These are phyloP conservation scores for Didymodactylos carnosus DNA, from an alignment of 2,888 invertebrate genomes.

Conservation along the genomic window DNA sequence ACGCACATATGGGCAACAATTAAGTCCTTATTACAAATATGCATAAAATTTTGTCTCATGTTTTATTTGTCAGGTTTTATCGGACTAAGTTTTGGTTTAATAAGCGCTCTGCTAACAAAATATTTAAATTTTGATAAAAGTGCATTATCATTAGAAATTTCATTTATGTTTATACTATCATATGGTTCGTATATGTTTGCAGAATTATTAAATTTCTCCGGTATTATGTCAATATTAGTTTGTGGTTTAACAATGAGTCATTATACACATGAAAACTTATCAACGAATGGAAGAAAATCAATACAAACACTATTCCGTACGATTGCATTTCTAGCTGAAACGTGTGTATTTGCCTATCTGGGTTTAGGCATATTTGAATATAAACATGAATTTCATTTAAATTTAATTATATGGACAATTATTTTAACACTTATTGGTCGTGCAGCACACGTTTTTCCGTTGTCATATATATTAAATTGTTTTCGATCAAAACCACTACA, in stretches of 20 bases:
- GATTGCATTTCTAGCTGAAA: conserved; percentile 68
- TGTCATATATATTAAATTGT: conserved; percentile 74
- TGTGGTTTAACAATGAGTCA: conserved; percentile 99
- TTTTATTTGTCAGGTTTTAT: conserved; percentile 95
- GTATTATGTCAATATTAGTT: conserved; percentile 95
- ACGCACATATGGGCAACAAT: background rate
- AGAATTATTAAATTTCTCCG: conserved; percentile 80
- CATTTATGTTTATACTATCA: conserved; percentile 90
- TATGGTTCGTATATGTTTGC: conserved; percentile 94
- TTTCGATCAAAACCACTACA: conserved; percentile 68
- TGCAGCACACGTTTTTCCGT: conserved; percentile 85
- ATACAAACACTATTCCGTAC: conserved; percentile 98
- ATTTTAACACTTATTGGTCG: conserved; percentile 64
- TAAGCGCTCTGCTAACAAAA: conserved; percentile 52
- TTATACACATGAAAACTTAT: conserved; percentile 91
- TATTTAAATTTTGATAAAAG: conserved; percentile 73
- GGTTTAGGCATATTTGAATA: conserved; percentile 85
- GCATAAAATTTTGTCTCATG: conserved; percentile 74
- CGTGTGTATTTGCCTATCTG: conserved; percentile 92
- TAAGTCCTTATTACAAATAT: conserved; percentile 40
- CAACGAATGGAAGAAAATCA: conserved; percentile 92
- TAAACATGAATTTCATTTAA: conserved; percentile 64
- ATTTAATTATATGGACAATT: conserved; percentile 80
- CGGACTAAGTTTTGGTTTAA: conserved; percentile 75
- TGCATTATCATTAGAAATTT: conserved; percentile 79